Evolutionary conservation across 2,888 invertebrate species (phyloP).

Genomic region (Drosophila peninsularis): DNA sequence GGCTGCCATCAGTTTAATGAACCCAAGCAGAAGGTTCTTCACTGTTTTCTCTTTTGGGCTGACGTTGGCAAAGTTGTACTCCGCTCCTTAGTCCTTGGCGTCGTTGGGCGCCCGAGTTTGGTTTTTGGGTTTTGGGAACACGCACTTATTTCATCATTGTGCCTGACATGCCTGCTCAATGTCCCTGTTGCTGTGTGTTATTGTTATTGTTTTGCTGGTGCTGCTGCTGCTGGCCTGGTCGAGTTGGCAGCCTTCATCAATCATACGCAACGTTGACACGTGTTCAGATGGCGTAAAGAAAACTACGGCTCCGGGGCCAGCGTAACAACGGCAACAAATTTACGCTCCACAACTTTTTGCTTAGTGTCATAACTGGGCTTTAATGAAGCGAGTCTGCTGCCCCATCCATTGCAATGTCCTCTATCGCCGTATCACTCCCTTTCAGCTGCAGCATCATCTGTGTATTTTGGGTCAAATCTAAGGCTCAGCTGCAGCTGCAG

Average conservation of each 20-base stretch:
- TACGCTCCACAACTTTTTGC: constrained; percentile 56
- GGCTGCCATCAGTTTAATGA: constrained; percentile 63
- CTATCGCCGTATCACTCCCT: constrained; percentile 3
- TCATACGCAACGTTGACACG: constrained; percentile 78
- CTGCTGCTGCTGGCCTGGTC: constrained; percentile 15
- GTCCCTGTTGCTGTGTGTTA: constrained; percentile 43
- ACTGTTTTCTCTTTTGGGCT: constrained; percentile 10
- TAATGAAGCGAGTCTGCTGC: constrained; percentile 58
- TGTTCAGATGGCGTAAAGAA: constrained; percentile 53
- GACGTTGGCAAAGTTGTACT: constrained; percentile 22
- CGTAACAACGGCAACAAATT: constrained; percentile 26
- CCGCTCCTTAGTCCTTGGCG: background rate
- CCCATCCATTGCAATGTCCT: constrained; percentile 10
- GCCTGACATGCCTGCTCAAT: constrained; percentile 57
- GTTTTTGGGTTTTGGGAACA: constrained; percentile 19
- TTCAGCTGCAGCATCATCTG: background rate
- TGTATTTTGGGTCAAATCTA: constrained; percentile 47
- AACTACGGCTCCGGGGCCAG: constrained; percentile 33
- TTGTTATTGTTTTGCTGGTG: constrained; percentile 44
- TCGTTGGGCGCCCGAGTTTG: background rate
- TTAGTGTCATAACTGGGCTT: constrained; percentile 69
- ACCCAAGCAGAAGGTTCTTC: constrained; percentile 59
- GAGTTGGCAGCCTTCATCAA: constrained; percentile 63
- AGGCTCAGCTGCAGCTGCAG: constrained; percentile 8
- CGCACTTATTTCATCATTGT: constrained; percentile 62